A percentile compares a stretch with the other conserved stretches of the same genome.
Evolutionary conservation across 1,140 invertebrate species (phyloP).

Genomic region (Cydia fagiglandana): DNA sequence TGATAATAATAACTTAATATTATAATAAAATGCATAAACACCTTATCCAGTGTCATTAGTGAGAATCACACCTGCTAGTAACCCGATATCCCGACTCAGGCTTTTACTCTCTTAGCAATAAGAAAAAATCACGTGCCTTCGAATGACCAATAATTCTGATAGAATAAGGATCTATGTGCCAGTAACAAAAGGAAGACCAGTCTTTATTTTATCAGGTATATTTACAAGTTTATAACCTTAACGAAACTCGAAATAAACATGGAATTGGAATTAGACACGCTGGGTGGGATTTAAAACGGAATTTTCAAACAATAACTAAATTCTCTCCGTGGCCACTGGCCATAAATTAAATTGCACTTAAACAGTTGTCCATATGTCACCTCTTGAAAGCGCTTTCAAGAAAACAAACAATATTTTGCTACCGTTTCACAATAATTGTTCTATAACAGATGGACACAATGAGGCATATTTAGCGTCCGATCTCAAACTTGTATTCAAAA

Average conservation of each 20-base stretch:
- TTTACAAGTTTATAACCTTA: constrained; percentile 36
- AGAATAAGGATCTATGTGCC: background rate
- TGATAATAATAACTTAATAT: constrained; percentile 14
- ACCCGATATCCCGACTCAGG: constrained; percentile 14
- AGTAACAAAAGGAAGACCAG: background rate
- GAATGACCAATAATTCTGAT: background rate
- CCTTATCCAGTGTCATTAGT: constrained; percentile 27
- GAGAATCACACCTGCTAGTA: constrained; percentile 30
- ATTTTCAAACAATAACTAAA: constrained; percentile 69
- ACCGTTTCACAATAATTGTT: constrained; percentile 61
- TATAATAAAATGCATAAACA: constrained; percentile 16
- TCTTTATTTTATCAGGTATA: constrained; percentile 41
- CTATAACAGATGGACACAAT: constrained; percentile 61
- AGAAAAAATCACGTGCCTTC: constrained; percentile 13
- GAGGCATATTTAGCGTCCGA: background rate
- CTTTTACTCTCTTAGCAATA: constrained; percentile 7
- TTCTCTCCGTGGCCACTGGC: constrained; percentile 58
- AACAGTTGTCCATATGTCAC: constrained; percentile 65
- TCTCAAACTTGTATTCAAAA: background rate
- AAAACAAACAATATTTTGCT: constrained; percentile 77
- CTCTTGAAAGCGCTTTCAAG: constrained; percentile 65
- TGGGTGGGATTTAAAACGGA: constrained; percentile 51
- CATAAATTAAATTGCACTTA: constrained; percentile 67
- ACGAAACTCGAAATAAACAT: constrained; percentile 16
- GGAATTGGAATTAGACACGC: constrained; percentile 52